Evolutionary conservation across 2,113 vertebrate species (phyloP).

Genomic region (Lontra canadensis): DNA sequence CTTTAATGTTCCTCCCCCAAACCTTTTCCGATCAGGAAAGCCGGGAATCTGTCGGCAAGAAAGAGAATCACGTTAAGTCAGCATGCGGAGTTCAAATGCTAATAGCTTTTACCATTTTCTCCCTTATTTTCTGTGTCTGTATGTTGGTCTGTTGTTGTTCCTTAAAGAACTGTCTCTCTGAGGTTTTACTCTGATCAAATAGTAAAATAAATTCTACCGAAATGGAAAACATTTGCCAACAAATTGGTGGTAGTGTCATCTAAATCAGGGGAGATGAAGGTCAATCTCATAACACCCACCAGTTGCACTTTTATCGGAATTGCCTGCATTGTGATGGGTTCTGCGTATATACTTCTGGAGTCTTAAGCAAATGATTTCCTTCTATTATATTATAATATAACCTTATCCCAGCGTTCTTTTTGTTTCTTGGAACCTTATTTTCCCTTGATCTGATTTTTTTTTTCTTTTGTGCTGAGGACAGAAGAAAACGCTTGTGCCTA

Average conservation of each 20-base stretch:
- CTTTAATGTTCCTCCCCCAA: slow-evolving; percentile 89
- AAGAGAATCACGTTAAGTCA: slow-evolving; percentile 41
- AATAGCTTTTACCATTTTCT: background rate
- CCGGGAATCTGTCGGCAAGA: slow-evolving; percentile 89
- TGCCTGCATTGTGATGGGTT: background rate
- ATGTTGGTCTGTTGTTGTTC: background rate
- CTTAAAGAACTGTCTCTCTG: slow-evolving; percentile 24
- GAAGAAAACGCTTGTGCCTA: slow-evolving; percentile 35
- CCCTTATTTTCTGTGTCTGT: background rate
- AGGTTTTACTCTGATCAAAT: slow-evolving; percentile 45
- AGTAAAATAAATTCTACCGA: slow-evolving; percentile 41
- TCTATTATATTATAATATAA: background rate
- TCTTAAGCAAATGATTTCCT: background rate
- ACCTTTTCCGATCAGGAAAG: slow-evolving; percentile 95
- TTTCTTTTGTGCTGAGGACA: slow-evolving; percentile 22
- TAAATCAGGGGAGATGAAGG: background rate
- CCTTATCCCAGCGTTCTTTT: background rate
- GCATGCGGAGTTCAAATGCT: slow-evolving; percentile 20
- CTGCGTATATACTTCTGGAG: background rate
- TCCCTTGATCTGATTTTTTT: background rate
- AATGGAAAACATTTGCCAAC: slow-evolving; percentile 31
- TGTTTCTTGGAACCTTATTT: slow-evolving; percentile 4
- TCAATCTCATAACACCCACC: background rate
- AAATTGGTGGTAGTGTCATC: background rate
- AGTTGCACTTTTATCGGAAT: background rate